Conservation (phyloP, 2,888 invertebrate species). For the Tanypteryx hageni region DNA sequence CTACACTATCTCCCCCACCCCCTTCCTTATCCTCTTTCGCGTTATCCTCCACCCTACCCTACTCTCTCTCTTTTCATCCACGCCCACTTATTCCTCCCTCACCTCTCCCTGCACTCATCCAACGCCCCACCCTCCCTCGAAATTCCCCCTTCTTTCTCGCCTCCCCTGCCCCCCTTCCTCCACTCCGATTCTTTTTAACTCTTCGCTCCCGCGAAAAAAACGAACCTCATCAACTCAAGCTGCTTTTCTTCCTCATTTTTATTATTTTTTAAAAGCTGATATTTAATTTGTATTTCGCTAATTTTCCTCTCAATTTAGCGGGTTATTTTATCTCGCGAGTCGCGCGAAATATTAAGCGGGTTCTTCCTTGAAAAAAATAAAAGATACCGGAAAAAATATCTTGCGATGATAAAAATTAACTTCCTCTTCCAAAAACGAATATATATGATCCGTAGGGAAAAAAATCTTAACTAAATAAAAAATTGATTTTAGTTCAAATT, state of each 20-base stretch:
- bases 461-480: too few relatives aligned
- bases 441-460: too few relatives aligned
- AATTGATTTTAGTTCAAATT: too few relatives aligned
- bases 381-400: background rate
- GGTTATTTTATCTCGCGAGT: background rate
- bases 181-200: background rate
- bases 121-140: background rate
- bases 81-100: background rate
- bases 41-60: background rate
- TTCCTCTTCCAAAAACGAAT: too few relatives aligned
- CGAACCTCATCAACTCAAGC: background rate
- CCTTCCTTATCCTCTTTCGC: background rate
- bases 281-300: background rate
- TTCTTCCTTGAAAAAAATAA: background rate
- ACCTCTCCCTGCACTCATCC: background rate
- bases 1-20: background rate
- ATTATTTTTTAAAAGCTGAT: background rate
- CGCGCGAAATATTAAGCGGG: background rate
- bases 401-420: too few relatives aligned
- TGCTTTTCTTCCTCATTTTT: background rate
- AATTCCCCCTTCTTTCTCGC: background rate
- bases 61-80: background rate
- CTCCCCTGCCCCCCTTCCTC: background rate
- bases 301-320: conserved; percentile 8
- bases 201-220: background rate